Conservation (phyloP, 2,888 invertebrate species). For the Tuberolachnus salignus region DNA sequence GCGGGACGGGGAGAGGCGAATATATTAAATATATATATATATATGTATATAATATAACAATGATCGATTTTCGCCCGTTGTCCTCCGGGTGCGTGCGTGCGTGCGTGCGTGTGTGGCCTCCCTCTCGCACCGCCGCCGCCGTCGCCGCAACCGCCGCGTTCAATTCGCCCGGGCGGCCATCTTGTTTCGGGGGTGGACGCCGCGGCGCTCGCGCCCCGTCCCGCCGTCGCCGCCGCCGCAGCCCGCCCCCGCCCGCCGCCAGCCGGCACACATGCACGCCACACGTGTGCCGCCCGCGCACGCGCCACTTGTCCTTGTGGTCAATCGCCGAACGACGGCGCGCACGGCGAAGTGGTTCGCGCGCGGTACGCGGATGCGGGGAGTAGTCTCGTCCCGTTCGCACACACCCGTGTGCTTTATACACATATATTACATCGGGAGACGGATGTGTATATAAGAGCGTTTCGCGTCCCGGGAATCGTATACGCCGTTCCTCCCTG, state of each 20-base stretch:
- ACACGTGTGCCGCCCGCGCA: conserved; percentile 25
- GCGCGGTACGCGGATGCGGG: not conserved
- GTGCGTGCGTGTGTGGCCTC: conserved; percentile 7
- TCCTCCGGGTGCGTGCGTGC: conserved; percentile 11
- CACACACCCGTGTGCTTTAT: no score
- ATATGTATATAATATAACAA: conserved; percentile 38
- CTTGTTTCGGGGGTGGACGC: conserved; percentile 56
- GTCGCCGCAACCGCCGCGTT: conserved; percentile 24
- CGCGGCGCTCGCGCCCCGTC: conserved; percentile 1
- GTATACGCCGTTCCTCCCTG: no score
- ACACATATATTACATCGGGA: not conserved
- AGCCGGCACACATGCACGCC: conserved; percentile 33
- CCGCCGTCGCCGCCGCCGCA: not conserved
- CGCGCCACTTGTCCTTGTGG: not conserved
- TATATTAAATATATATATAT: no score
- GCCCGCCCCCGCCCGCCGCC: no score
- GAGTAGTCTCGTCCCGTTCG: not conserved
- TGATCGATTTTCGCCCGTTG: conserved; percentile 56
- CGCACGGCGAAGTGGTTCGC: no score
- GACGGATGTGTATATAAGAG: not conserved
- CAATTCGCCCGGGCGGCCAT: conserved; percentile 53
- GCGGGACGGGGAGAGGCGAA: no score
- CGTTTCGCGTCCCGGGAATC: not conserved
- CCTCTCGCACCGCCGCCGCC: conserved; percentile 15
- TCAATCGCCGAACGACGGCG: not conserved